These are phyloP conservation scores for Deilephila porcellus DNA, from an alignment of 2,888 invertebrate genomes.

Conservation along the genomic window DNA sequence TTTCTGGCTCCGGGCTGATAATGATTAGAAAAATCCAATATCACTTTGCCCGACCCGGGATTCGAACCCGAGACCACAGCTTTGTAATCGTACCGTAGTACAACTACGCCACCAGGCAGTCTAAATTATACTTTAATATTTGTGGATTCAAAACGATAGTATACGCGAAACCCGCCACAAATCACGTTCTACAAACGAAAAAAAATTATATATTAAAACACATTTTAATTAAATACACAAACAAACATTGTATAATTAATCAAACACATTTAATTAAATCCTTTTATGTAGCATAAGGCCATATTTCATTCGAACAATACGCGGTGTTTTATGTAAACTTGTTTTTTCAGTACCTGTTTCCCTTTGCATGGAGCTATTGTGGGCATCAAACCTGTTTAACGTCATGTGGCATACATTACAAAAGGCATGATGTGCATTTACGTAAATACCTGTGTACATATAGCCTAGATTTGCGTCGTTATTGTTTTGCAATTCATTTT, in stretches of 20 bases:
- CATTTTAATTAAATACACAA: neutral
- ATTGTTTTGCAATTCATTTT: neutral
- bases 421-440: conserved; percentile 6
- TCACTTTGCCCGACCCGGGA: too few species aligned
- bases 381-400: conserved; percentile 13
- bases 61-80: too few species aligned
- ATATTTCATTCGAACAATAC: conserved; percentile 25
- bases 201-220: neutral
- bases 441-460: neutral
- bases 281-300: conserved; percentile 5
- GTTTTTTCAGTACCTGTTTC: conserved; percentile 26
- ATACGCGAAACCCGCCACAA: too few species aligned
- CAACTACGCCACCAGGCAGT: too few species aligned
- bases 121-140: too few species aligned
- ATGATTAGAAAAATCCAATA: too few species aligned
- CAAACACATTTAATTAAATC: conserved; percentile 17
- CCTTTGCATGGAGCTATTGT: conserved; percentile 17
- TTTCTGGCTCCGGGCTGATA: too few species aligned
- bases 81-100: too few species aligned
- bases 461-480: neutral
- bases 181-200: too few species aligned
- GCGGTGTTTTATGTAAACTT: conserved; percentile 19
- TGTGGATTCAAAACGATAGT: too few species aligned
- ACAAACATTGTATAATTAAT: conserved; percentile 4
- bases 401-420: conserved; percentile 9